Conservation (phyloP, 1,140 invertebrate species). For the Pogonomyrmex barbatus region DNA sequence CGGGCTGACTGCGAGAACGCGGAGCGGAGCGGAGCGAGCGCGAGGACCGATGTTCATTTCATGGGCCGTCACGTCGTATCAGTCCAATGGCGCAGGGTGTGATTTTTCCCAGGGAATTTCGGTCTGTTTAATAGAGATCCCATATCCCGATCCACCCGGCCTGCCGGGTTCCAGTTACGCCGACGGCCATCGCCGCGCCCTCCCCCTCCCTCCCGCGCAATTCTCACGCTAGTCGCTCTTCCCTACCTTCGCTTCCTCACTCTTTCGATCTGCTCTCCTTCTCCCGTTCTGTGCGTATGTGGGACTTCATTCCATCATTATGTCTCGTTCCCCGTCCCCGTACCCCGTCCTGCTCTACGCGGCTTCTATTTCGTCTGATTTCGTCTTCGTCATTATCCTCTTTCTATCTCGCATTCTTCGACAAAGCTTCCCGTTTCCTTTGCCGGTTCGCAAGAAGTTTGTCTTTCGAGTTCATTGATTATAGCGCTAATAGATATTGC, state of each 20-base stretch:
- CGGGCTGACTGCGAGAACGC: conserved; percentile 2
- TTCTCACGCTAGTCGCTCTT: conserved; percentile 59
- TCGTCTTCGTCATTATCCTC: conserved; percentile 22
- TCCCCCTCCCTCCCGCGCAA: conserved; percentile 19
- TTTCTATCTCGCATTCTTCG: conserved; percentile 29
- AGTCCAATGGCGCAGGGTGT: conserved; percentile 80
- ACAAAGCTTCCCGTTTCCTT: not conserved
- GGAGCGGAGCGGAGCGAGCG: conserved; percentile 28
- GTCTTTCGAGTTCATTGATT: conserved; percentile 69
- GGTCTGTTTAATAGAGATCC: conserved; percentile 83
- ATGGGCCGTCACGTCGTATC: conserved; percentile 84
- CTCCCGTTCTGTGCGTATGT: not conserved
- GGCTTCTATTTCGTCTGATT: conserved; percentile 35
- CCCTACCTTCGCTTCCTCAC: not conserved
- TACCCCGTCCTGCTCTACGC: not conserved
- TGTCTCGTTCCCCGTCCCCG: conserved; percentile 14
- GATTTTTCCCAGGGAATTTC: conserved; percentile 83
- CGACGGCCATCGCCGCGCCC: conserved; percentile 40
- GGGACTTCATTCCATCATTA: conserved; percentile 12
- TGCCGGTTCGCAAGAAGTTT: conserved; percentile 46
- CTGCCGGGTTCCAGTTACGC: conserved; percentile 66
- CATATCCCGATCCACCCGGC: conserved; percentile 71
- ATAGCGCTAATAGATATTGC: conserved; percentile 75
- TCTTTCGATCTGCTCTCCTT: not conserved
- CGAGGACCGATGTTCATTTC: conserved; percentile 83